Evolutionary conservation across 2,113 vertebrate genomes (phyloP).

Genomic region (Trinectes maculatus): DNA sequence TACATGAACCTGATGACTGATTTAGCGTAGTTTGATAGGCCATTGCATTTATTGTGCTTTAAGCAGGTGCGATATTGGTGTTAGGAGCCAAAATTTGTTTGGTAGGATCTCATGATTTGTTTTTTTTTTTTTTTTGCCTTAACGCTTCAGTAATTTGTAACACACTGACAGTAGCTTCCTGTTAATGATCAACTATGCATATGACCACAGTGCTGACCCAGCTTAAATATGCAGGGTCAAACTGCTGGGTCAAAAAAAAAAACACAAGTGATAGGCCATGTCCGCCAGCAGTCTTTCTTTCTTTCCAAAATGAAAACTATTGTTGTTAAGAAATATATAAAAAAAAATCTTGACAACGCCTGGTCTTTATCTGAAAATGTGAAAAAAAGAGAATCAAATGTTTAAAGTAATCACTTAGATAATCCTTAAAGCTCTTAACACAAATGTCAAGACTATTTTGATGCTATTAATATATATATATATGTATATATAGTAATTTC

Average conservation of each 20-base stretch:
- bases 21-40: constrained; percentile 3
- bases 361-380: too few species aligned
- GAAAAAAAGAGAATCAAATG: too few species aligned
- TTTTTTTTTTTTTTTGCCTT: too few species aligned
- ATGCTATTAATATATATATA: neutral
- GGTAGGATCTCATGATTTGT: neutral
- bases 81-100: constrained; percentile 7
- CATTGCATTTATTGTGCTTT: constrained; percentile 1
- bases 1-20: constrained; percentile 6
- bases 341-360: too few species aligned
- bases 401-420: too few species aligned
- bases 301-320: too few species aligned
- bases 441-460: neutral
- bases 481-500: neutral
- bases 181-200: constrained; percentile 49
- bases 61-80: constrained; percentile 19
- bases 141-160: constrained; percentile 13
- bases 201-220: constrained; percentile 20
- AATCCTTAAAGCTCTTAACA: neutral
- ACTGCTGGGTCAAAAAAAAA: neutral
- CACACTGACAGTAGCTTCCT: constrained; percentile 30
- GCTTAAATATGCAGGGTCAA: constrained; percentile 41
- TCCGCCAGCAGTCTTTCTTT: too few species aligned
- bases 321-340: too few species aligned
- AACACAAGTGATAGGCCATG: too few species aligned